phyloP scores from a whole-genome alignment of 2,113 vertebrate species.

The Phalacrocorax aristotelis region DNA sequence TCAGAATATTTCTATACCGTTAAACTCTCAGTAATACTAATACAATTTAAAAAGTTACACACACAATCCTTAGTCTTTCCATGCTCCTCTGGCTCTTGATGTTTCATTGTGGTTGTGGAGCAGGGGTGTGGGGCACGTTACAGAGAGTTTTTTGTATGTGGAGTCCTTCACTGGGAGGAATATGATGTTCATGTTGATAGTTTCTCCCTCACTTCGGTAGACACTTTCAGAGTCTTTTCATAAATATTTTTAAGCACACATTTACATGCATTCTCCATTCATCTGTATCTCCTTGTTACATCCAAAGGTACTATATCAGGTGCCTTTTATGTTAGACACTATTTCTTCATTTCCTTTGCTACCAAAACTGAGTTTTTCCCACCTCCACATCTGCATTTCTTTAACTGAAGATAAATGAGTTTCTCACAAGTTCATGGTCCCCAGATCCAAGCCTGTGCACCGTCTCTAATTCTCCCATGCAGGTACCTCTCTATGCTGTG shows the following conservation, averaged over 20 bases:
- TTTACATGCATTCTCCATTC: neutral
- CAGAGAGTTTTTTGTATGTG: neutral
- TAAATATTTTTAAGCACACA: neutral
- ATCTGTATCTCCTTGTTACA: neutral
- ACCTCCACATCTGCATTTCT: neutral
- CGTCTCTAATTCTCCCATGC: neutral
- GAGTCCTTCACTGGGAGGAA: neutral
- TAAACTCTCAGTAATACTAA: neutral
- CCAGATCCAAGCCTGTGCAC: neutral
- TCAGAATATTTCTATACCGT: neutral
- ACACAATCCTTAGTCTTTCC: neutral
- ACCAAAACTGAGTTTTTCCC: neutral
- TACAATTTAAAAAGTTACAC: neutral
- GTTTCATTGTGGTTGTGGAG: neutral
- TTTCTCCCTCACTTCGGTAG: neutral
- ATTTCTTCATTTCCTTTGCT: neutral
- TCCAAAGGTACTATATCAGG: neutral
- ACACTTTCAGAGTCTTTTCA: neutral
- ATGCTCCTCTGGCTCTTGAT: fast-evolving
- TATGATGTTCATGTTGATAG: neutral
- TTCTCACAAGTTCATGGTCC: neutral
- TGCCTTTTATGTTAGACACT: neutral
- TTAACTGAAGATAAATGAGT: neutral
- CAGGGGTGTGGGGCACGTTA: neutral
- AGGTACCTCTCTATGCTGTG: neutral